Evolutionary conservation across 2,888 invertebrate genomes (phyloP), one percentile per base, ranked within the genome.

Genomic region (Cataglyphis altisquamis): DNA sequence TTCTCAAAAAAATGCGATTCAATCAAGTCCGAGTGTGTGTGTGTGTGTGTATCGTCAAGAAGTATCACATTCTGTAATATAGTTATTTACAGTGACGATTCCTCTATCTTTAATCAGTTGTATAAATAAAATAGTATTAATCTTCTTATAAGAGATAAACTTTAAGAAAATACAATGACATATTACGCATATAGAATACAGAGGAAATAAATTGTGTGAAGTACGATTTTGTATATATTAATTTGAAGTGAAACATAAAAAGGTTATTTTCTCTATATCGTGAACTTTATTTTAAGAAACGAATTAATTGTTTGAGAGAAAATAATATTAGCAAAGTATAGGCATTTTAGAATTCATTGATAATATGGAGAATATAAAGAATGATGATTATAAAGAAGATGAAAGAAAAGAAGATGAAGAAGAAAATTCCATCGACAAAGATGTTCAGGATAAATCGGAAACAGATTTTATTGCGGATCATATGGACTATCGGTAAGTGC

Each of bases 401-500:
- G 63, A 70, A 6, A 6, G 9, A 1, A 62, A 63, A 9, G 82
- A 82, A 4, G 66, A 63, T 0, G 83, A 87, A 6, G 3, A 45
- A 18, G 6, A 66, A 48, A 29, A 2, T 67, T n/a, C 18, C 66
- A 32, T 1, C 8, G 39, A 74, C 1, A 62, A 64, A 29, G 52
- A 29, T 9, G 75, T 83, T 8, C 29, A 75, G 3, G 12, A 48
- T 39, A 10, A 60, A 36, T 6, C 18, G n/a, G 29, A 29, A 29
- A 29, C 0, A 29, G 29, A 25, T 25, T 25, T 25, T 25, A 29
- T 29, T 1, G 2, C 29, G 29, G 29, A 29, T 29, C 18, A 78
- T 3, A 68, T 87, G 52, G 89, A 89, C 45, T 84, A 72, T 72
- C 87, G 89, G 89, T 89, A 88, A 21, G 12, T 52, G 70, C 15